These are phyloP conservation scores for Chydorus sphaericus DNA, from an alignment of 2,888 invertebrate genomes.

Conservation along the genomic window DNA sequence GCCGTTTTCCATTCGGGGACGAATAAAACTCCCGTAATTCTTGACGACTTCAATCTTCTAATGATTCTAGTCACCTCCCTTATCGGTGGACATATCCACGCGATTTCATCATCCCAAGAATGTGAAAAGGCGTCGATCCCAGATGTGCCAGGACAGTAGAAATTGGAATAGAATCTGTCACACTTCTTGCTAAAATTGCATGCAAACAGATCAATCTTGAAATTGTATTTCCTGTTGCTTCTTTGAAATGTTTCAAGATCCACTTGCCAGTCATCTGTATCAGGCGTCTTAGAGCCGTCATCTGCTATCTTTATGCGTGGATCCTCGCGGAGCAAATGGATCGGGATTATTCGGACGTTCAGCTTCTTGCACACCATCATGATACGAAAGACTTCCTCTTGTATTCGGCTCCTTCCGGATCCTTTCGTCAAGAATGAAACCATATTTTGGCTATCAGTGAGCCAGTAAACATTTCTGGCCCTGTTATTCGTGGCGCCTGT, in stretches of 20 bases:
- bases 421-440: neutral
- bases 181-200: neutral
- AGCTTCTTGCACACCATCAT: neutral
- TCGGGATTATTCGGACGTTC: neutral
- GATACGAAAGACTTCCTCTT: neutral
- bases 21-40: neutral
- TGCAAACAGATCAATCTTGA: neutral
- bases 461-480: neutral
- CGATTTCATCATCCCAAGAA: neutral
- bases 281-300: neutral
- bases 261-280: slow-evolving; percentile 1
- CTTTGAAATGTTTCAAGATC: neutral
- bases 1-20: neutral
- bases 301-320: neutral
- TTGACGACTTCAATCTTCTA: neutral
- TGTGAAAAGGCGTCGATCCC: neutral
- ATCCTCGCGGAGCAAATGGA: neutral
- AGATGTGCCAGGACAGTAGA: neutral
- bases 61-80: neutral
- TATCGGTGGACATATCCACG: neutral
- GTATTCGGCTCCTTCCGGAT: neutral
- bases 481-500: neutral
- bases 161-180: neutral
- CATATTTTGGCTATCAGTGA: neutral
- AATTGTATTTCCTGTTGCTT: neutral